Base-by-base conservation (phyloP, 2,888 invertebrate genomes). In the Yponomeuta sedellus region DNA sequence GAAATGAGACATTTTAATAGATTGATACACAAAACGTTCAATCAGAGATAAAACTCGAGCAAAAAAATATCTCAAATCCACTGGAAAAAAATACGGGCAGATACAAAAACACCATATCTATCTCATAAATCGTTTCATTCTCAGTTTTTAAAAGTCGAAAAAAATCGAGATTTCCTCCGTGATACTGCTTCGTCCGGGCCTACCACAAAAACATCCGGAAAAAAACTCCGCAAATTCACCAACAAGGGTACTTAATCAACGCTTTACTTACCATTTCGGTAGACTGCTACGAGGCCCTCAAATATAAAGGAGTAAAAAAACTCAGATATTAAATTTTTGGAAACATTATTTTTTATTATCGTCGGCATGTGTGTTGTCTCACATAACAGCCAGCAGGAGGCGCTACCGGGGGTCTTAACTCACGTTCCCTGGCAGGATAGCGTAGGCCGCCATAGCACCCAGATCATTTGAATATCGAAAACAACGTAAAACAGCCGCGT, bases 61-160 rank as follows among this genome's bases (percentile, higher is more conserved):
- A 81, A 83, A 82, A 75, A 74, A 25, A 44, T 52, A 44, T 52
- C 44, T 16, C 64, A 67, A 72, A 8, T 34, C 8, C 6, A 34
- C 34, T 8, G 71, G 77, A 84, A n/a, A 85, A 82, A 81, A 81
- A 77, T 52, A 69, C 73, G 78, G 81, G 80, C 78, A 79, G 80
- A 82, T 83, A 83, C 83, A 88, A 87, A 86, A 84, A 88, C 86
- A 86, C 82, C 82, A 8, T 52, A 20, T 82, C 78, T 86, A 88
- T 87, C 85, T 82, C 88, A 88, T 89, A 90, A 89, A 89, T 89
- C 83, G 86, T 88, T 85, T 88, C 88, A 88, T 89, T 89, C 82
- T 79, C 78, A 76, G 73, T 16, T 52, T 52, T 52, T 52, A 52
- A 52, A 79, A 72, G 73, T 78, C 78, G 44, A 52, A 74, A 88